phyloP scores from a whole-genome alignment of 30 jellyfish, hydroid and myxozoan species.

The Aurelia sp. region DNA sequence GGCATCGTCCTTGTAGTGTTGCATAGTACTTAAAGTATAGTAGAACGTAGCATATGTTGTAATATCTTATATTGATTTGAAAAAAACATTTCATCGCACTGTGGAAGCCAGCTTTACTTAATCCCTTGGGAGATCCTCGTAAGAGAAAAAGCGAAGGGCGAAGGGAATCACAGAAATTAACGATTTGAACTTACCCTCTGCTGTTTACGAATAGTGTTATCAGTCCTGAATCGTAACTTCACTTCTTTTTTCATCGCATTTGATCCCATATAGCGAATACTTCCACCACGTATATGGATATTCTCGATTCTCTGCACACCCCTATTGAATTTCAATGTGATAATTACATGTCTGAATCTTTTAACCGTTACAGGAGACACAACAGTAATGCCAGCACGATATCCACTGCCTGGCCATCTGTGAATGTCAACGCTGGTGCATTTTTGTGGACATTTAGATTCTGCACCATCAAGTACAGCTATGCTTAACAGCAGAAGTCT shows the following conservation, averaged over 20 bases:
- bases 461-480: too few relatives aligned
- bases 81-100: too few relatives aligned
- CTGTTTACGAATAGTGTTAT: conserved; percentile 17
- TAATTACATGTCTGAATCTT: neutral
- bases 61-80: too few relatives aligned
- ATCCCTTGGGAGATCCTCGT: too few relatives aligned
- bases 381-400: conserved; percentile 19
- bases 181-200: neutral
- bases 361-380: conserved; percentile 7
- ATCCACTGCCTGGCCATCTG: conserved; percentile 45
- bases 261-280: neutral
- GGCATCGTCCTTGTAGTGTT: too few relatives aligned
- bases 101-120: too few relatives aligned
- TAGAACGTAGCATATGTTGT: too few relatives aligned
- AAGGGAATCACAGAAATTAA: too few relatives aligned
- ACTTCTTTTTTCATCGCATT: neutral
- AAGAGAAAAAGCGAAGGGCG: too few relatives aligned
- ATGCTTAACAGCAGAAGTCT: too few relatives aligned
- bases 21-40: too few relatives aligned
- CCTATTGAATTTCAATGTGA: neutral
- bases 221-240: conserved; percentile 10
- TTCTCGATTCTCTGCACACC: conserved; percentile 9
- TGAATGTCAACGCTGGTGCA: neutral
- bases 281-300: conserved; percentile 29
- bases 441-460: conserved; percentile 17